Conservation (phyloP, 2,113 vertebrate species). For the Oostethus manadensis region DNA sequence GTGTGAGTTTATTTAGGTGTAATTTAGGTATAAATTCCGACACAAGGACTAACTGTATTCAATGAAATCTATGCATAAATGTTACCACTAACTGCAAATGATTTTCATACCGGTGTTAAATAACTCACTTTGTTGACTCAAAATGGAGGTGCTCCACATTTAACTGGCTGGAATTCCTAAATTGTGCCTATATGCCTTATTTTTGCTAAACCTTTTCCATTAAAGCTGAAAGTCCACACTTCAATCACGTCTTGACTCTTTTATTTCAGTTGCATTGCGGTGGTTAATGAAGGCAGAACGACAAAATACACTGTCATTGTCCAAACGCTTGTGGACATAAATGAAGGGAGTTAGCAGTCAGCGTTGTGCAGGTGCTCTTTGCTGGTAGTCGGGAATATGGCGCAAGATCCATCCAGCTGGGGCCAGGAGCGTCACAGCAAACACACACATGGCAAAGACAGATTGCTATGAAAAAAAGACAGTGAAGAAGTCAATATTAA, state of each 20-base stretch:
- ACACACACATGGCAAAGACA: conserved; percentile 65
- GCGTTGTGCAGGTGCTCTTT: conserved; percentile 47
- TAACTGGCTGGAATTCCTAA: too few species aligned
- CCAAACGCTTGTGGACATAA: background rate
- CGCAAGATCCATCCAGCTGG: conserved; percentile 77
- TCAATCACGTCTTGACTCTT: background rate
- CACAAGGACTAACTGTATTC: too few species aligned
- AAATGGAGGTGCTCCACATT: too few species aligned
- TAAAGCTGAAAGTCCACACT: background rate
- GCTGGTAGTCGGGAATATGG: conserved; percentile 70
- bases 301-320: background rate
- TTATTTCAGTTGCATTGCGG: background rate
- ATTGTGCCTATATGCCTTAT: too few species aligned
- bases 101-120: too few species aligned
- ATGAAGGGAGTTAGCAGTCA: conserved; percentile 20
- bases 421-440: conserved; percentile 69
- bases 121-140: too few species aligned
- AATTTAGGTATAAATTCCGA: too few species aligned
- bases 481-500: conserved; percentile 7
- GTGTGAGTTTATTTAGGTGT: too few species aligned
- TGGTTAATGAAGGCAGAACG: background rate
- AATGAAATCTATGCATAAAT: too few species aligned
- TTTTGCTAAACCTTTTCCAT: background rate
- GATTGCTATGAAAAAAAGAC: conserved; percentile 69
- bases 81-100: too few species aligned